These are phyloP conservation scores for Brachypterus glaber DNA, from an alignment of 2,888 invertebrate genomes.

Conservation along the genomic window DNA sequence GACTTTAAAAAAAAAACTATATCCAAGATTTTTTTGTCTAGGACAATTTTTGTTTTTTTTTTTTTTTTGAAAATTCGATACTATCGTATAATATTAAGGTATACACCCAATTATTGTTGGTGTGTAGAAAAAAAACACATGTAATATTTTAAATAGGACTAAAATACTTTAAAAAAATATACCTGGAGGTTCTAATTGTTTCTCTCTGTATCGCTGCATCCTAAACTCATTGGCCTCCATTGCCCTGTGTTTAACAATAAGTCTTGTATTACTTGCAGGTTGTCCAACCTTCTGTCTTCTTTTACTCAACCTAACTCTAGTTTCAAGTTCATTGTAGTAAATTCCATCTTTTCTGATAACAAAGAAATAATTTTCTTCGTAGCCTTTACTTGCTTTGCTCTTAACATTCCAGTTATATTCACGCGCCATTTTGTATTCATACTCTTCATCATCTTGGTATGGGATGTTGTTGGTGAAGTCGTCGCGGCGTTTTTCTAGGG, in stretches of 20 bases:
- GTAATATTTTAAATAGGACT: background rate
- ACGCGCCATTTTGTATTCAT: slow-evolving; percentile 94
- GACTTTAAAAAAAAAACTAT: background rate
- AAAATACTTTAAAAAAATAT: slow-evolving; percentile 21
- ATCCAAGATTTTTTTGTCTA: no score
- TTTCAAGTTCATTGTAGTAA: slow-evolving; percentile 92
- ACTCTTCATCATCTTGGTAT: slow-evolving; percentile 83
- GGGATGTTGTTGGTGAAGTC: slow-evolving; percentile 68
- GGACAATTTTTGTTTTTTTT: no score
- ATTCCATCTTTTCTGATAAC: slow-evolving; percentile 84
- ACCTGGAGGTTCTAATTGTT: slow-evolving; percentile 78
- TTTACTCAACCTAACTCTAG: slow-evolving; percentile 88
- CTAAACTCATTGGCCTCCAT: slow-evolving; percentile 76
- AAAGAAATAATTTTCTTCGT: slow-evolving; percentile 96
- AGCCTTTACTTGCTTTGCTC: slow-evolving; percentile 67
- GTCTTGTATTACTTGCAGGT: slow-evolving; percentile 62
- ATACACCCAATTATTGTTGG: no score
- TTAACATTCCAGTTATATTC: slow-evolving; percentile 99
- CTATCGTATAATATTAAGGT: background rate
- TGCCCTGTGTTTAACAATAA: slow-evolving; percentile 85
- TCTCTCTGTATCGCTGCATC: slow-evolving; percentile 77
- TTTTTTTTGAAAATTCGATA: no score
- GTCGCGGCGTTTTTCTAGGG: slow-evolving; percentile 75
- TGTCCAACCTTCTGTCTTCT: slow-evolving; percentile 67
- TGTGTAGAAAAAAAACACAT: no score